Evolutionary conservation across 2,888 invertebrate genomes (phyloP).

Genomic region (Coecobrya sp.): DNA sequence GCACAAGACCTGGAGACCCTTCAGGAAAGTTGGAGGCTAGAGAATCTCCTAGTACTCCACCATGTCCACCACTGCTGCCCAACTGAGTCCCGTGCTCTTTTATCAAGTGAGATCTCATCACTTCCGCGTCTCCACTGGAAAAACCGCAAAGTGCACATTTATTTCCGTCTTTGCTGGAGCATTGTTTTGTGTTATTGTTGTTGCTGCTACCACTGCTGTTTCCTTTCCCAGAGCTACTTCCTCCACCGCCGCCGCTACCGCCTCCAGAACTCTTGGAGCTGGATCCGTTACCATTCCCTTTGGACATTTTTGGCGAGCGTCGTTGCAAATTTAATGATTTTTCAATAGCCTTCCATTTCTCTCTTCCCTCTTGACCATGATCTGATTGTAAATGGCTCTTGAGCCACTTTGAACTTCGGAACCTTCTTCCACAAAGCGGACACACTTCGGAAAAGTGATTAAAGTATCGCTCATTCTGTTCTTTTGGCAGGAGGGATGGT

Average conservation of each 20-base stretch:
- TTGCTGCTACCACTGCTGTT: constrained; percentile 28
- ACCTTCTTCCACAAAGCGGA: constrained; percentile 95
- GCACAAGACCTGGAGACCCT: constrained; percentile 76
- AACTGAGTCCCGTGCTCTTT: constrained; percentile 88
- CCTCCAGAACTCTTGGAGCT: constrained; percentile 46
- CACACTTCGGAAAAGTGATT: constrained; percentile 93
- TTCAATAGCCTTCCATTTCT: constrained; percentile 90
- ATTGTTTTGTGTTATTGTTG: constrained; percentile 18
- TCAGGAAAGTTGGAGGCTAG: constrained; percentile 63
- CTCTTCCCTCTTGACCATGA: constrained; percentile 92
- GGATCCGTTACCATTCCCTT: constrained; percentile 38
- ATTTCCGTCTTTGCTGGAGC: constrained; percentile 84
- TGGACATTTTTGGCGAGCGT: constrained; percentile 75
- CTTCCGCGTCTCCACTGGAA: constrained; percentile 87
- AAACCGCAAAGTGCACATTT: constrained; percentile 87
- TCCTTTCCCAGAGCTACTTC: constrained; percentile 48
- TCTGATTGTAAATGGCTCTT: constrained; percentile 95
- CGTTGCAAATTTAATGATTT: constrained; percentile 84
- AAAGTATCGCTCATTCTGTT: constrained; percentile 90
- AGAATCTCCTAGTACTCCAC: constrained; percentile 61
- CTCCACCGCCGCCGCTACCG: constrained; percentile 35
- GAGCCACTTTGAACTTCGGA: constrained; percentile 95
- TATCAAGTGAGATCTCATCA: constrained; percentile 88
- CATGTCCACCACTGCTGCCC: constrained; percentile 59
- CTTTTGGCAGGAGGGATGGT: constrained; percentile 89